Evolutionary conservation across 2,797 vertebrate species (phyloP), one percentile per base, ranked within the genome.

Genomic region (Myiotriccus ornatus): DNA sequence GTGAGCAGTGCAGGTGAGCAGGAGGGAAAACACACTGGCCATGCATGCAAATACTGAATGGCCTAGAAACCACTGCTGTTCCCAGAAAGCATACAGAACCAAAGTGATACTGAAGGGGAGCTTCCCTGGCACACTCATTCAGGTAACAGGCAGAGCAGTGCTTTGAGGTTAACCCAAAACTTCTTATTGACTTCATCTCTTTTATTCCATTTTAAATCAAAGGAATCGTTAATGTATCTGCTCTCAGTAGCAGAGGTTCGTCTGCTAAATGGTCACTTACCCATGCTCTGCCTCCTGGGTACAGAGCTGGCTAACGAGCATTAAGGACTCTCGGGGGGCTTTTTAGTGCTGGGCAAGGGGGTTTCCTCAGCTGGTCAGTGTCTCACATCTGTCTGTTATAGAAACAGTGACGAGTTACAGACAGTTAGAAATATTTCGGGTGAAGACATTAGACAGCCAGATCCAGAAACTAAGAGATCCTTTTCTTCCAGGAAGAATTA

Each of bases 1-100:
- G 25, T 92, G 78, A 97, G 92, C 92, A 95, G 79, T 6, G 46
- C 69, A 69, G 49, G 77, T 74, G 87, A 96, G 89, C 87, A 62
- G 80, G 52, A 84, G 82, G 56, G 57, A 85, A 89, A 96, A 34
- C 60, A 41, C 84, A 46, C 41, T 4, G 44, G 44, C 82, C 50
- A 63, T 65, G 94, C 55, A 53, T 59, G 52, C 64, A 96, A 95
- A 87, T 94, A 89, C 62, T 80, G 90, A 89, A 74, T 89, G 95
- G 74, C 93, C 94, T 86, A 73, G 77, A 95, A 96, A 94, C 73
- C 37, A 46, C 21, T 62, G 84, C 94, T 34, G 3, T 96, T 88
- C 90, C 90, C 94, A 95, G 91, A 91, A 93, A 96, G 79, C 56
- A 59, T 50, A 62, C 79, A 79, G 57, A 74, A 80, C 70, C 80